Evolutionary conservation across 2,888 invertebrate genomes (phyloP), one percentile per base, ranked within the genome.

Genomic region (Watsonalla cultraria): DNA sequence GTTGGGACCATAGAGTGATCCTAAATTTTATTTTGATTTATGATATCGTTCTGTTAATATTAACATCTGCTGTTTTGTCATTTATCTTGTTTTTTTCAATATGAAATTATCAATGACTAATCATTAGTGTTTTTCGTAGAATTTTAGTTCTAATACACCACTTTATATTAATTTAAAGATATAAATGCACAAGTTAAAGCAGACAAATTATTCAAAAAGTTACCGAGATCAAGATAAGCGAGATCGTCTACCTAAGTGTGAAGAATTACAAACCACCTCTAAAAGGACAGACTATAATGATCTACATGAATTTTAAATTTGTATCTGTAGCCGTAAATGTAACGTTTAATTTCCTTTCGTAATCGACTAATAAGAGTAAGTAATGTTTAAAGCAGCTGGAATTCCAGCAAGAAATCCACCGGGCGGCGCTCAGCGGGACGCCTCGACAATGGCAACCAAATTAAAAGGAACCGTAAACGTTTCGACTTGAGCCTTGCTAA

Each of bases 381-480:
- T 82, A 86, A 87, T 86, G 84, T 83, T 84, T 77, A 74, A 78
- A 87, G 78, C 90, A 86, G 88, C 87, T 87, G 88, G 87, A 86
- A 82, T 79, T 83, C 86, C 78, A 80, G 82, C 78, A 84, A 87
- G 86, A 84, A 85, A 85, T 82, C 77, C 84, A 76, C 76, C 80
- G 80, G 80, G 76, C 78, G 78, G 79, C 74, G 76, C 89, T 69
- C 90, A 79, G 86, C 87, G 86, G 89, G 89, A 83, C 76, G 83
- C 80, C 83, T 75, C 80, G 80, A 90, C 90, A 90, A 90, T 89
- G 78, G 84, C 85, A 84, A 84, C 88, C 88, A 88, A 90, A 90
- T 90, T 90, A 90, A 90, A 90, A 86, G 86, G 78, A 86, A 87
- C 86, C 86, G 87, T 86, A 89, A 90, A 87, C 80, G 86, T 86